Evolutionary conservation across 2,888 invertebrate species (phyloP), one percentile per base, ranked within the genome.

Genomic region (Pycnomerus fuliginosus): DNA sequence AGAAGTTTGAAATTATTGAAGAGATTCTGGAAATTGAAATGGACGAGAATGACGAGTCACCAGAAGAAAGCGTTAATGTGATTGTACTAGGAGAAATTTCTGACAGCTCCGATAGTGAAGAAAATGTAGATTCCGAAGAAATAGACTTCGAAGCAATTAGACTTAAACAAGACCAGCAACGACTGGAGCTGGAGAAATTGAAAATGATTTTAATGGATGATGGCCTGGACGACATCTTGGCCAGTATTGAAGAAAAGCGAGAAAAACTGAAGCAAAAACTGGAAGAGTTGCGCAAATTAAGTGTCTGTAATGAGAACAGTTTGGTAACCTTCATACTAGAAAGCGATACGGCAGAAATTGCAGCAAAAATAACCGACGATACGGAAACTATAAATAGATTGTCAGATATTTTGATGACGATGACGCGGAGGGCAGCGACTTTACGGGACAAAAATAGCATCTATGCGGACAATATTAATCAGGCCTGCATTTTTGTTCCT

Each of bases 371-470:
- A 47, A 64, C 66, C 13, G 48, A 59, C 36, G 62, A 70, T 50
- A 56, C 60, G 42, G 62, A 67, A 29, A 62, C 61, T 56, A 65
- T 65, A 48, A 67, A 69, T 58, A 68, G 66, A 56, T 50, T 72
- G n/a, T 62, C 68, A 11, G 72, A 72, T 48, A 66, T 70, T 50
- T 53, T 73, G 31, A 56, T 72, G 35, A 69, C 69, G 32, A 61
- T 73, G 44, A 68, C 68, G 23, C 60, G 70, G 39, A 65, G 69
- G 52, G 61, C 67, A 40, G 61, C 67, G 48, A 65, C 65, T 40
- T 70, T 71, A 45, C 56, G 69, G 5, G 71, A 72, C 55, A 64
- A 65, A 56, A 67, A 69, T 64, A 69, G 58, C 50, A 61, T 72
- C 14, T 66, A 70, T 37, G 53, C 67, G 35, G 67, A 70, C 48